Conservation (phyloP, 2,797 vertebrate genomes). For the Myotis planiceps region DNA sequence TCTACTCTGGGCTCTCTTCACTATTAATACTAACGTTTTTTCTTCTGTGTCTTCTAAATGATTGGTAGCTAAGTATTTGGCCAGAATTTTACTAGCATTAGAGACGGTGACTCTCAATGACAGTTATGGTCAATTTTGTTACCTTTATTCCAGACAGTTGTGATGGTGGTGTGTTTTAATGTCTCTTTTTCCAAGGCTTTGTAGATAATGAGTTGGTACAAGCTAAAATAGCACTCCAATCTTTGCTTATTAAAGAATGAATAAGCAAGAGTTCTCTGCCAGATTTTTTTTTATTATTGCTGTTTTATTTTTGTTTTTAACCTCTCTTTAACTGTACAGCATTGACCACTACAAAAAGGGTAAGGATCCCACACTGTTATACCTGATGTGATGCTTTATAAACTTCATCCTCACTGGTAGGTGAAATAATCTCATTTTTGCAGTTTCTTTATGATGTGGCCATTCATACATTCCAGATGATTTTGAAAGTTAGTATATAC, state of each 20-base stretch:
- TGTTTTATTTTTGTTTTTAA: background rate
- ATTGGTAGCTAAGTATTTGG: background rate
- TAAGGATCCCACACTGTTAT: background rate
- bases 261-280: background rate
- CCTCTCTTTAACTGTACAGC: background rate
- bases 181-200: background rate
- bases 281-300: background rate
- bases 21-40: background rate
- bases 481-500: conserved; percentile 16
- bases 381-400: background rate
- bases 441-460: background rate
- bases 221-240: background rate
- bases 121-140: background rate
- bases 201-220: background rate
- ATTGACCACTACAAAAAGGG: background rate
- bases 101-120: background rate
- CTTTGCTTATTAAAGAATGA: conserved; percentile 15
- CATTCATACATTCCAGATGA: background rate
- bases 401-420: background rate
- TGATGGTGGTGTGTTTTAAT: background rate
- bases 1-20: background rate
- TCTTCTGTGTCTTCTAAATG: background rate
- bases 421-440: background rate
- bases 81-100: background rate
- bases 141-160: background rate